These are phyloP conservation scores for Priocnemis perturbator DNA, from an alignment of 2,888 invertebrate species.

Conservation along the genomic window DNA sequence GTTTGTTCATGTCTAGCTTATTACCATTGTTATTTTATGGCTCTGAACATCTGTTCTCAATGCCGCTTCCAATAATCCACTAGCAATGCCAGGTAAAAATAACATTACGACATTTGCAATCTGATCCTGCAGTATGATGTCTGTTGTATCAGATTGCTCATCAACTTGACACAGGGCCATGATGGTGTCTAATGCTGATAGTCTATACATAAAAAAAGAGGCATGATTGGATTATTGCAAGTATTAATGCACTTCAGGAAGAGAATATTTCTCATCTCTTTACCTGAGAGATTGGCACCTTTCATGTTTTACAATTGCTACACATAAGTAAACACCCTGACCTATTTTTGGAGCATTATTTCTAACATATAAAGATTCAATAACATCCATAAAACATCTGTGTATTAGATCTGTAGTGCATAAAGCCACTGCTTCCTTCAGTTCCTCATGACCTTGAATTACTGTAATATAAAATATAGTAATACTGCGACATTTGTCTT, in stretches of 20 bases:
- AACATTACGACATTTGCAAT: constrained; percentile 79
- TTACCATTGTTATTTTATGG: constrained; percentile 80
- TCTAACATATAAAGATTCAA: constrained; percentile 78
- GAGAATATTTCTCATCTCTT: constrained; percentile 37
- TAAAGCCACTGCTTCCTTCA: constrained; percentile 79
- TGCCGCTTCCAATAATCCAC: constrained; percentile 79
- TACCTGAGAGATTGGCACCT: constrained; percentile 81
- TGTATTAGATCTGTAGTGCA: constrained; percentile 77
- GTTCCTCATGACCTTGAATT: constrained; percentile 79
- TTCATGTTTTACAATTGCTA: constrained; percentile 82
- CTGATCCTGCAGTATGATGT: constrained; percentile 76
- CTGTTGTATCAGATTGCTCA: constrained; percentile 76
- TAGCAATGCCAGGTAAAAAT: constrained; percentile 81
- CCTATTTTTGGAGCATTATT: constrained; percentile 80
- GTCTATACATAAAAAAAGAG: constrained; percentile 65
- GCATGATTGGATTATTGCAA: constrained; percentile 1
- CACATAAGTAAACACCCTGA: constrained; percentile 81
- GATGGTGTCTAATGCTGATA: constrained; percentile 79
- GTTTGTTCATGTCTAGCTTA: constrained; percentile 21
- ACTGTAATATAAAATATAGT: constrained; percentile 75
- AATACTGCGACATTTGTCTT: constrained; percentile 9
- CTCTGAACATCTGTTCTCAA: constrained; percentile 79
- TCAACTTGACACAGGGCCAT: constrained; percentile 81
- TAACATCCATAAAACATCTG: constrained; percentile 76
- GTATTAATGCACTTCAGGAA: not conserved